Base-by-base conservation (phyloP, 2,113 vertebrate species). In the Ia io region DNA sequence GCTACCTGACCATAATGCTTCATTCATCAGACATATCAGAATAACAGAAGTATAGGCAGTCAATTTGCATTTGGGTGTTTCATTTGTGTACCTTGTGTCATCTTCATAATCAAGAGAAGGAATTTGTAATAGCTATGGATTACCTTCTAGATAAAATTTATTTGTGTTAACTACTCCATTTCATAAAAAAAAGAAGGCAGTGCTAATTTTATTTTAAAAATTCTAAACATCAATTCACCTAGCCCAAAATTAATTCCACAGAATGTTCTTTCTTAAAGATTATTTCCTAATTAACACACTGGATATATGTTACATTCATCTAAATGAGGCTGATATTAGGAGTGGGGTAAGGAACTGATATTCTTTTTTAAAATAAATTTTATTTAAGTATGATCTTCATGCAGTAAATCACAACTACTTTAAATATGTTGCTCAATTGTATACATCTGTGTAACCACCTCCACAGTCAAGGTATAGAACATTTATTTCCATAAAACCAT, bases 191-290 rank as follows among this genome's bases (percentile, higher is more conserved):
- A 97, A 22, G 65, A 78, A 96, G 70, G 2, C 86, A 95, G 86
- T 30, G 89, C 35, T 14, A 76, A 53, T 88, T 98, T 96, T 94
- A 97, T 98, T 96, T 97, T 95, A 97, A 97, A 97, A 93, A 94
- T 88, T 96, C 51, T 95, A 59, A 67, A 78, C 69, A 91, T 93
- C 56, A 74, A 56, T 88, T 96, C 80, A 96, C 69, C 71, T 89
- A 94, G 22, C 6, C 70, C 94, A 61, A 70, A 53, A 77, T 90
- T 95, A 97, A 97, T 96, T 37, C 51, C 65, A 86, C 69, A 65
- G 53, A 97, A 97, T 80, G 69, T 9, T 61, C 86, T 88, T 95
- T 71, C 87, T 87, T 84, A 73, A 88, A 96, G 67, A 92, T 56
- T 95, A 96, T 87, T 96, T 97, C 88, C 96, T 97, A 90, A 96